Conservation (phyloP, 2,797 vertebrate species). For the Anisognathus igniventris region DNA sequence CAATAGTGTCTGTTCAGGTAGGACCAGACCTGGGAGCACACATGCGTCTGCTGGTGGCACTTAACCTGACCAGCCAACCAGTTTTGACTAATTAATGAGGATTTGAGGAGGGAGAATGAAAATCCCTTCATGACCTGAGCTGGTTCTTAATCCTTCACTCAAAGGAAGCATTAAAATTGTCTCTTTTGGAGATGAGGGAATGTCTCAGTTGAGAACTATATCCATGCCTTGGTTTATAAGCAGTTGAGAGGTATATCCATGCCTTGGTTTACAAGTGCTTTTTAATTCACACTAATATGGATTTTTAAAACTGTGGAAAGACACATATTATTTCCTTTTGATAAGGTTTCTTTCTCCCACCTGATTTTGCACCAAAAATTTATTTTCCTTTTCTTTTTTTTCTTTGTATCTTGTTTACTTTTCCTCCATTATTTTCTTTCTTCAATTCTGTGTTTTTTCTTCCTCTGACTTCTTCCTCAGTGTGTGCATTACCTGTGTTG, state of each 20-base stretch:
- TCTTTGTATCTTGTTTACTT: background rate
- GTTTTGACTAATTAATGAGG: background rate
- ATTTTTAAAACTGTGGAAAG: background rate
- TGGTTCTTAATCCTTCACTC: background rate
- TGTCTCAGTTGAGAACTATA: background rate
- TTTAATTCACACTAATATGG: background rate
- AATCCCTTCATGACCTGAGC: background rate
- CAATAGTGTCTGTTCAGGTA: rapidly evolving
- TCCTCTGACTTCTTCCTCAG: background rate
- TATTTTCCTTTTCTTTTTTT: rapidly evolving
- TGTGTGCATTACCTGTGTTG: rapidly evolving
- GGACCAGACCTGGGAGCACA: background rate
- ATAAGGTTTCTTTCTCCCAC: background rate
- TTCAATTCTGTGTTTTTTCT: background rate
- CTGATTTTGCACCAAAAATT: background rate
- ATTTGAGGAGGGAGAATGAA: background rate
- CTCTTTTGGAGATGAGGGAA: background rate
- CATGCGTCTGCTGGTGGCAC: rapidly evolving
- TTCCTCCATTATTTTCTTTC: background rate
- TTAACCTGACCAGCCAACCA: background rate
- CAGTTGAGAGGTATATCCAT: background rate
- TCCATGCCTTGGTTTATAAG: background rate
- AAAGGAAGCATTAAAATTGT: background rate
- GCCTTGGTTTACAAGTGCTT: background rate
- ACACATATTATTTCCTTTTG: background rate